phyloP scores from a whole-genome alignment of 2,888 invertebrate species.

The Ctena decussata region DNA sequence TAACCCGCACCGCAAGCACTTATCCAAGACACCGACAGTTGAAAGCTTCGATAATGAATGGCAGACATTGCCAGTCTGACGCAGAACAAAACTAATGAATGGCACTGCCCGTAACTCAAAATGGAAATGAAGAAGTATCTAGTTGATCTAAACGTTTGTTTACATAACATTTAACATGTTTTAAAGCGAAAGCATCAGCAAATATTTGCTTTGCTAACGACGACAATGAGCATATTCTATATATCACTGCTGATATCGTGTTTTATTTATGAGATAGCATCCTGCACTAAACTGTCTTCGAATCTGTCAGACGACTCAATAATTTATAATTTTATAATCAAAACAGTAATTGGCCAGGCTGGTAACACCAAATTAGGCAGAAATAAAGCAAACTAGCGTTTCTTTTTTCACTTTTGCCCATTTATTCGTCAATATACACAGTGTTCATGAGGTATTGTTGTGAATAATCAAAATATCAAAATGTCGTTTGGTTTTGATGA shows the following conservation, averaged over 20 bases:
- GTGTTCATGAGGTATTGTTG: too few species aligned
- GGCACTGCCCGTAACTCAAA: neutral
- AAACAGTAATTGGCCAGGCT: too few species aligned
- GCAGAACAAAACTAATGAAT: neutral
- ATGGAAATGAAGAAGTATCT: neutral
- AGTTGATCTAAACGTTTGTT: neutral
- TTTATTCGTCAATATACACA: too few species aligned
- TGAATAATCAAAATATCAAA: too few species aligned
- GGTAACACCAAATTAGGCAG: too few species aligned
- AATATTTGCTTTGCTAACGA: neutral
- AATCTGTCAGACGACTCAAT: too few species aligned
- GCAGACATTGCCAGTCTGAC: neutral
- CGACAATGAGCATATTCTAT: neutral
- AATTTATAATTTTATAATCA: too few species aligned
- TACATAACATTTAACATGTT: neutral
- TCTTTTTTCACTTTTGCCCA: too few species aligned
- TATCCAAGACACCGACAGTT: neutral
- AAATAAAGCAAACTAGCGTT: too few species aligned
- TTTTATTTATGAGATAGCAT: neutral
- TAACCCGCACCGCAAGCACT: too few species aligned
- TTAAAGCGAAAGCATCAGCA: neutral
- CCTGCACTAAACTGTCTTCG: too few species aligned
- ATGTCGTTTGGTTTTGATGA: too few species aligned
- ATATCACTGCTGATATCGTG: neutral
- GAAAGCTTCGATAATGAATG: neutral